These are phyloP conservation scores for Euclidia mi DNA, from an alignment of 2,888 invertebrate species.

Conservation along the genomic window DNA sequence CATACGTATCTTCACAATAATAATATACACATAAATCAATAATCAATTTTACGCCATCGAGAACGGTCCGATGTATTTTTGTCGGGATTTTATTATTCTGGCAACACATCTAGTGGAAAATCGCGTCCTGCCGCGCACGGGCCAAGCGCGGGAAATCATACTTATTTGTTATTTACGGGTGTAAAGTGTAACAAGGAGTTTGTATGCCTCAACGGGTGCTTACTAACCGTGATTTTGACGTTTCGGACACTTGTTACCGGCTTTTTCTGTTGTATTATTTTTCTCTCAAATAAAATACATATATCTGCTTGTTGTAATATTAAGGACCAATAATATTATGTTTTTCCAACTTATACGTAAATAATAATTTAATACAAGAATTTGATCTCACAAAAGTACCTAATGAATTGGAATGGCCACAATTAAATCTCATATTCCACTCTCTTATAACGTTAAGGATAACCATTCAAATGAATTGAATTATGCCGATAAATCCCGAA, in stretches of 20 bases:
- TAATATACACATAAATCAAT: slow-evolving; percentile 80
- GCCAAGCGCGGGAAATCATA: slow-evolving; percentile 67
- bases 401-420: slow-evolving; percentile 7
- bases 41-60: slow-evolving; percentile 86
- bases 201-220: slow-evolving; percentile 56
- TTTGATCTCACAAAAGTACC: background rate
- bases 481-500: slow-evolving; percentile 15
- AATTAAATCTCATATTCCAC: slow-evolving; percentile 16
- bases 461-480: slow-evolving; percentile 6
- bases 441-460: slow-evolving; percentile 3
- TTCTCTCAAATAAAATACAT: too few species aligned
- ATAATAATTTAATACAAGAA: background rate
- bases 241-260: slow-evolving; percentile 41
- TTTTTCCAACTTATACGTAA: background rate
- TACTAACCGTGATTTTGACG: slow-evolving; percentile 44
- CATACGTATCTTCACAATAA: slow-evolving; percentile 55
- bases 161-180: slow-evolving; percentile 67
- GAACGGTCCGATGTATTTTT: slow-evolving; percentile 74
- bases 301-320: too few species aligned
- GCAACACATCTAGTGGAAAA: slow-evolving; percentile 84
- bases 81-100: slow-evolving; percentile 80
- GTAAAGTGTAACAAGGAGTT: slow-evolving; percentile 62
- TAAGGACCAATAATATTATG: too few species aligned
- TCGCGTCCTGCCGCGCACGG: slow-evolving; percentile 70
- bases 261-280: slow-evolving; percentile 16